Evolutionary conservation across 2,113 vertebrate genomes (phyloP), one percentile per base, ranked within the genome.

Genomic region (Phylloscopus trochilus): DNA sequence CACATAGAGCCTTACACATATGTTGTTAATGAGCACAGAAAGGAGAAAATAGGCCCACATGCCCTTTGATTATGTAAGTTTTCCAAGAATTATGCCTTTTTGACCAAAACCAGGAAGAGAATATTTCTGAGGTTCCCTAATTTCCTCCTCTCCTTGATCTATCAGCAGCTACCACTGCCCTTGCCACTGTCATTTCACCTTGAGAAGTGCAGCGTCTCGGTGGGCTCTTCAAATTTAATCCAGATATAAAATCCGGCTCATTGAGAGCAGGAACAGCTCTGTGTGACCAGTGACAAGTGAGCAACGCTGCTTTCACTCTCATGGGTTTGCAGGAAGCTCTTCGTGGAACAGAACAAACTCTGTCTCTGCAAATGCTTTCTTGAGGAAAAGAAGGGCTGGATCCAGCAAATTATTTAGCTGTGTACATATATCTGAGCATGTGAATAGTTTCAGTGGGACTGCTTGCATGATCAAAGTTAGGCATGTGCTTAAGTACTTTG

Each of bases 111-210:
- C 33, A 58, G 58, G 72, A 89, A 68, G 27, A 74, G 13, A 72
- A 56, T n/a, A 21, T 92, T 76, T 75, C 73, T 84, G 84, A 82
- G 37, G 23, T 84, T 87, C 73, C 62, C 63, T 87, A 46, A 75
- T 92, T 94, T 95, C 81, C 51, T 93, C 56, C 27, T 92, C 28
- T 78, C 17, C 53, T 82, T 56, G n/a, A 89, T 64, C 49, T 41
- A 1, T 44, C 86, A 75, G 63, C 17, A 10, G 35, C 64, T 86
- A 52, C 30, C 0, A 0, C 76, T 94, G 73, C 73, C 35, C 52
- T 94, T 91, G 68, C 47, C 27, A 12, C 73, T 89, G 56, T 68
- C 49, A 49, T 60, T 90, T 95, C 80, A 86, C 83, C 91, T 93
- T 75, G 73, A 84, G 73, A 91, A 92, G 63, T 43, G 24, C 52